Evolutionary conservation across 2,888 invertebrate genomes (phyloP), one percentile per base, ranked within the genome.

Genomic region (Chrysolina haemoptera): DNA sequence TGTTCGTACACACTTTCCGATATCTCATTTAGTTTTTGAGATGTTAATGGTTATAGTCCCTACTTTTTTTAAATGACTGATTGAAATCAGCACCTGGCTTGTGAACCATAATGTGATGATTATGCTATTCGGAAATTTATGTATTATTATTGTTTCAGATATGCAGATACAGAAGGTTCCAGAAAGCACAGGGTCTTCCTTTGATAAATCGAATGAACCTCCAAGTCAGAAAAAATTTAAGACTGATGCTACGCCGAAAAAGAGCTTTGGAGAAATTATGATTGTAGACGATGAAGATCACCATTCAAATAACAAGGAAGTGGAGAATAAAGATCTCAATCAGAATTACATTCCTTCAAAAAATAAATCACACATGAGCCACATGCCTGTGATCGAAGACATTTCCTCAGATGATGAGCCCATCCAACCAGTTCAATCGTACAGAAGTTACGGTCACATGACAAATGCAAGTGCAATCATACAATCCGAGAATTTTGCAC

Each of bases 391-490:
- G 2, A 63, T 75, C 6, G 75, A 75, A 50, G 70, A 73, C 48
- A 75, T 75, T 66, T 75, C 74, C 14, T 74, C 72, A 8, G 75
- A 73, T 9, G 75, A 75, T 22, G 75, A 75, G 14, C 48, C 53
- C 16, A 14, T n/a, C 4, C 64, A 43, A 16, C 59, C 71, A 1
- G 55, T 43, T 68, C n/a, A 59, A 59, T 35, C 59, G 27, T 59
- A 27, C n/a, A 59, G n/a, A 27, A n/a, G 27, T 59, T 35, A 16
- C 22, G 59, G 22, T 14, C 35, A 14, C 14, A 27, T n/a, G 59
- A 59, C 22, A 35, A n/a, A 59, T 35, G 59, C 59, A 14, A 59
- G 59, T 11, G n/a, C 59, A 14, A 59, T 59, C n/a, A 8, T 59
- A 16, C 14, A 22, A 9, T 27, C 35, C 14, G 6, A 46, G 4